Percentiles rank a stretch among this genome's conserved stretches.
phyloP scores from a whole-genome alignment of 2,113 vertebrate species.

The Cynopterus brachyotis region DNA sequence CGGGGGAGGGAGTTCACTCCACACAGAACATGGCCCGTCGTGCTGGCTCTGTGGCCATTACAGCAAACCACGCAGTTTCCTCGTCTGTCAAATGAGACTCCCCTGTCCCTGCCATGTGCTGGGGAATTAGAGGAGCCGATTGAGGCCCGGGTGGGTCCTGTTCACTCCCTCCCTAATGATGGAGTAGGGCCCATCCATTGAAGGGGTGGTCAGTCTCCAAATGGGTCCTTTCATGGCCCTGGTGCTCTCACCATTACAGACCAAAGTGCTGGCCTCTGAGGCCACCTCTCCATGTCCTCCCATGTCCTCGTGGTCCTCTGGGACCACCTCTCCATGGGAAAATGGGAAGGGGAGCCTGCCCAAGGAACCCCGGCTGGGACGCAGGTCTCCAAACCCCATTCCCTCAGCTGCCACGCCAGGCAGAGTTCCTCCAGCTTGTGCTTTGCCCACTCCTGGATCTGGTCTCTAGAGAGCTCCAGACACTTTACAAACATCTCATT shows the following conservation, averaged over 20 bases:
- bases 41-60: too few relatives aligned
- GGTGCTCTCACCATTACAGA: too few relatives aligned
- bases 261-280: background rate
- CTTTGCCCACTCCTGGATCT: accelerated
- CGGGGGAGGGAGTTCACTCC: accelerated
- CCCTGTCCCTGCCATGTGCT: background rate
- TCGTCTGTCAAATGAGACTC: background rate
- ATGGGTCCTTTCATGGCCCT: background rate
- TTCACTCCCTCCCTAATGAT: background rate
- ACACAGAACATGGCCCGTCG: accelerated
- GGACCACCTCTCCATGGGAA: background rate
- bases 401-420: accelerated
- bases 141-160: accelerated
- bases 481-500: background rate
- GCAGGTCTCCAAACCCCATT: background rate
- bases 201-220: background rate
- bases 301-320: too few relatives aligned
- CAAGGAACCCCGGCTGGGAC: background rate
- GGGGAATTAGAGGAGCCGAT: background rate
- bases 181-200: background rate
- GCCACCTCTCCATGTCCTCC: background rate
- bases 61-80: background rate
- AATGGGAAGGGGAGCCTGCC: background rate
- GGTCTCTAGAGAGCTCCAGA: background rate
- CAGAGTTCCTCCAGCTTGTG: accelerated